phyloP scores from a whole-genome alignment of 1,140 invertebrate genomes.

The Thaumetopoea pityocampa region DNA sequence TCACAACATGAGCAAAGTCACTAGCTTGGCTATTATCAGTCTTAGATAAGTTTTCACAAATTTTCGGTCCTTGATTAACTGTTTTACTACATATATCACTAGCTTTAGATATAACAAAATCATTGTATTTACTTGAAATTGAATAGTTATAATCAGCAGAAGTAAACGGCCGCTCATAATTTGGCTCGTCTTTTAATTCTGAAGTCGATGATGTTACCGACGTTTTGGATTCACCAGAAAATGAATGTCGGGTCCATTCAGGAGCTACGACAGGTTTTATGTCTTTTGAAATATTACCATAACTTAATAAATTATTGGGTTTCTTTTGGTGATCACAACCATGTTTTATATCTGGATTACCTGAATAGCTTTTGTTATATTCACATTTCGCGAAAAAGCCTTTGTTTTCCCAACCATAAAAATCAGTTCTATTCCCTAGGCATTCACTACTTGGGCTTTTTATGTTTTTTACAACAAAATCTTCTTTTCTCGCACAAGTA shows the following conservation, averaged over 20 bases:
- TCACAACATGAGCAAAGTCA: slow-evolving; percentile 69
- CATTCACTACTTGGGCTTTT: slow-evolving; percentile 63
- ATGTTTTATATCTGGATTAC: slow-evolving; percentile 29
- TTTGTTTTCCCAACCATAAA: slow-evolving; percentile 74
- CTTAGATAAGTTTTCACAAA: slow-evolving; percentile 52
- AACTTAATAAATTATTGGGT: slow-evolving; percentile 23
- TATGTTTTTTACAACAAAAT: slow-evolving; percentile 40
- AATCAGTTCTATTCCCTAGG: slow-evolving; percentile 69
- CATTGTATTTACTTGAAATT: slow-evolving; percentile 60
- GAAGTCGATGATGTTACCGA: slow-evolving; percentile 51
- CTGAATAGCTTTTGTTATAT: slow-evolving; percentile 32
- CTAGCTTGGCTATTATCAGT: slow-evolving; percentile 63
- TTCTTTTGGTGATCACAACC: slow-evolving; percentile 36
- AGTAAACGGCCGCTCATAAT: slow-evolving; percentile 41
- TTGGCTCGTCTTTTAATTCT: slow-evolving; percentile 52
- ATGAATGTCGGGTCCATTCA: slow-evolving; percentile 47
- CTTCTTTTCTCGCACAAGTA: slow-evolving; percentile 29
- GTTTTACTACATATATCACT: slow-evolving; percentile 58
- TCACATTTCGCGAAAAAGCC: slow-evolving; percentile 63
- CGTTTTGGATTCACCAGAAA: slow-evolving; percentile 56
- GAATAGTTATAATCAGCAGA: slow-evolving; percentile 60
- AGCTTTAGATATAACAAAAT: slow-evolving; percentile 52
- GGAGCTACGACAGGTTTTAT: slow-evolving; percentile 26
- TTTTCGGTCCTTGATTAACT: slow-evolving; percentile 49
- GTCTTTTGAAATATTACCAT: slow-evolving; percentile 27